These are phyloP conservation scores for Troilus luridus DNA, from an alignment of 2,888 invertebrate genomes.

Conservation along the genomic window DNA sequence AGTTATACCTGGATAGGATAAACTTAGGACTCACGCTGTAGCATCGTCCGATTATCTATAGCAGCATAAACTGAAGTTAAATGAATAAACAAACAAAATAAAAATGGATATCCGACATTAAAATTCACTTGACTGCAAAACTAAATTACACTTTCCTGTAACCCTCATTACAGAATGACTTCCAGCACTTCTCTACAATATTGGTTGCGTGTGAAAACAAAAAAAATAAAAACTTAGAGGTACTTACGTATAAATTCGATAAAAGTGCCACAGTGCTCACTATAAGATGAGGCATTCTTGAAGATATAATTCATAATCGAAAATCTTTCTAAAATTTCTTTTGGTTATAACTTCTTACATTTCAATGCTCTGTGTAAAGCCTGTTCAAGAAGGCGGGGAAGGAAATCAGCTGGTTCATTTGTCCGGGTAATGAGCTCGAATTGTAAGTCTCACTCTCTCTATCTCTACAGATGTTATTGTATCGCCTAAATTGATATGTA, in stretches of 20 bases:
- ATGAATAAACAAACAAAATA: too few relatives aligned
- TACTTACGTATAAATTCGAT: constrained; percentile 57
- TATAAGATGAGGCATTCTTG: constrained; percentile 55
- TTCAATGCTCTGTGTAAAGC: not conserved
- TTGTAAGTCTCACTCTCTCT: not conserved
- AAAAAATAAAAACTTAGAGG: not conserved
- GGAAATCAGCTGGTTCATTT: constrained; percentile 45
- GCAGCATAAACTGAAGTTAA: too few relatives aligned
- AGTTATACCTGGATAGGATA: too few relatives aligned
- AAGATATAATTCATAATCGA: constrained; percentile 45
- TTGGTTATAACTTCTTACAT: not conserved
- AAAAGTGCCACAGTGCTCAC: constrained; percentile 56
- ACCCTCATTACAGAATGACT: too few relatives aligned
- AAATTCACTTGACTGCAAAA: too few relatives aligned
- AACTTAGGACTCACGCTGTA: too few relatives aligned
- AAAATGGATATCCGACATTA: too few relatives aligned
- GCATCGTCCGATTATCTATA: too few relatives aligned
- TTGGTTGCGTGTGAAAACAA: not conserved
- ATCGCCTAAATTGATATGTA: not conserved
- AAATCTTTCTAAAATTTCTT: not conserved
- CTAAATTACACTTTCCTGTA: too few relatives aligned
- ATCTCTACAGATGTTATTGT: not conserved
- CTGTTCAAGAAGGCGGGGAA: constrained; percentile 44
- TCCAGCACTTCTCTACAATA: too few relatives aligned
- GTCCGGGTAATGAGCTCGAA: not conserved